Conservation (phyloP, 2,888 invertebrate species). For the Drosophila longiperda region DNA sequence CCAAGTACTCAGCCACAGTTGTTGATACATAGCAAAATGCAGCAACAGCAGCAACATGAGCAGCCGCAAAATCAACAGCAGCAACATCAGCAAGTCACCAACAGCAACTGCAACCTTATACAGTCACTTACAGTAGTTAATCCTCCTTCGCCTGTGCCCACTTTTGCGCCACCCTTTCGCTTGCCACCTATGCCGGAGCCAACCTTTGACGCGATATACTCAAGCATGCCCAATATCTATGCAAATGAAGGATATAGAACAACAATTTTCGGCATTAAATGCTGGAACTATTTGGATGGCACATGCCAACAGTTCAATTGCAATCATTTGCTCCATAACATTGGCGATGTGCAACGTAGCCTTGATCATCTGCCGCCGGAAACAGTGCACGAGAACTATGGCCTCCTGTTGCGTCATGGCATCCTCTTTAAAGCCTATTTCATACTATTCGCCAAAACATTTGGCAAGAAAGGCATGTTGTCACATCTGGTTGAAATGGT, state of each 20-base stretch:
- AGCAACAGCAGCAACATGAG: not conserved
- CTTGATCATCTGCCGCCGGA: constrained; percentile 5
- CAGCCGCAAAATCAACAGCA: not conserved
- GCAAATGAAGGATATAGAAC: too few relatives aligned
- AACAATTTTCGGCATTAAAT: constrained; percentile 51
- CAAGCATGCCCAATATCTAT: not conserved
- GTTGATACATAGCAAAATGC: not conserved
- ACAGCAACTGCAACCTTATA: not conserved
- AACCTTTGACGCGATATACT: not conserved
- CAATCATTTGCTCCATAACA: constrained; percentile 30
- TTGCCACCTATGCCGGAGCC: not conserved
- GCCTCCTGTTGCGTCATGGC: constrained; percentile 14
- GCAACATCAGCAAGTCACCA: not conserved
- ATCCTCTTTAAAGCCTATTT: constrained; percentile 41
- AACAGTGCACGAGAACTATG: constrained; percentile 28
- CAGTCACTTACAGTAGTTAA: not conserved
- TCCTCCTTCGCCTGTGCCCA: not conserved
- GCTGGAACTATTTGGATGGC: constrained; percentile 31
- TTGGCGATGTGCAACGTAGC: constrained; percentile 32
- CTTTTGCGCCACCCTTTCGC: constrained; percentile 45
- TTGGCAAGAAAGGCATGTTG: constrained; percentile 17
- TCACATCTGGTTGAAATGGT: constrained; percentile 41
- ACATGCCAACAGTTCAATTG: constrained; percentile 31
- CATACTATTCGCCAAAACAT: constrained; percentile 32
- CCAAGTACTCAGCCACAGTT: not conserved